These are phyloP conservation scores for Brachionus sp. DNA, from an alignment of 1,140 invertebrate species.

Conservation along the genomic window DNA sequence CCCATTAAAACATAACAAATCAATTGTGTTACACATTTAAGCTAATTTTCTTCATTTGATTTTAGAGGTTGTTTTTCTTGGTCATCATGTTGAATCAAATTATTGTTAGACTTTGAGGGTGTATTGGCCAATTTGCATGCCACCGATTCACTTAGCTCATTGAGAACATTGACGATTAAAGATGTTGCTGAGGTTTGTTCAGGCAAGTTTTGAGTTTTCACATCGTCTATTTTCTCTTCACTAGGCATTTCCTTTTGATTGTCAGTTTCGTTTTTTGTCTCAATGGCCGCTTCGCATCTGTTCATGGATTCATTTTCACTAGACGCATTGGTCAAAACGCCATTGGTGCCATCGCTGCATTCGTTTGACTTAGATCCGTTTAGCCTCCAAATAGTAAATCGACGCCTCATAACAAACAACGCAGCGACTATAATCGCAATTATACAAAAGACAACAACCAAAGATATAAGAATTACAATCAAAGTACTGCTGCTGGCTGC, in stretches of 20 bases:
- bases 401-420: conserved; percentile 27
- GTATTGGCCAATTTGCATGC: conserved; percentile 33
- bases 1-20: neutral
- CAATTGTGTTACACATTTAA: neutral
- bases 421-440: conserved; percentile 3
- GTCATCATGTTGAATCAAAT: neutral
- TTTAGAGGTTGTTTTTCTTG: neutral
- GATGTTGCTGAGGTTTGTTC: conserved; percentile 1
- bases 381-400: conserved; percentile 22
- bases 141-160: conserved; percentile 38
- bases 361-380: conserved; percentile 13
- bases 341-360: conserved; percentile 22
- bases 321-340: conserved; percentile 35
- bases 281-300: neutral
- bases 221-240: neutral
- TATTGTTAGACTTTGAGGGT: neutral
- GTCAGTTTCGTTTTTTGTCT: neutral
- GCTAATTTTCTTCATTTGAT: neutral
- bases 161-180: conserved; percentile 22
- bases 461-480: neutral
- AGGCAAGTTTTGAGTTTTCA: neutral
- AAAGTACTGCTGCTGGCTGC: neutral
- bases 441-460: neutral
- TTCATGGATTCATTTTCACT: conserved; percentile 37
- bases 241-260: neutral